A percentile compares a stretch with the other conserved stretches of the same genome.
Evolutionary conservation across 2,797 vertebrate species (phyloP).

Genomic region (Sebastes diploproa): DNA sequence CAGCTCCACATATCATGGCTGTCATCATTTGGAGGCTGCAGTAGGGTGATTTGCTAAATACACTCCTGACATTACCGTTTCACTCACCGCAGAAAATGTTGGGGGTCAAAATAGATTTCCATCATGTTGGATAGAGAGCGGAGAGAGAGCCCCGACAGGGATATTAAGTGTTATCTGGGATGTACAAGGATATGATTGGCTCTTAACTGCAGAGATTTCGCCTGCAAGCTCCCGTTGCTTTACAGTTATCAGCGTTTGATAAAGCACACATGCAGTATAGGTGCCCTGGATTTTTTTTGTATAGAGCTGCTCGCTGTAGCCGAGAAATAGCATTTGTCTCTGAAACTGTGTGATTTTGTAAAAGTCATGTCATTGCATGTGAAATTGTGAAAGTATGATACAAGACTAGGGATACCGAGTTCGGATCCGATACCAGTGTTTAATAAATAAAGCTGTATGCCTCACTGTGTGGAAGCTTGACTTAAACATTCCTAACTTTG

Average conservation of each 20-base stretch:
- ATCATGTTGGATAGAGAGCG: constrained; percentile 28
- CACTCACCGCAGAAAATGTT: constrained; percentile 33
- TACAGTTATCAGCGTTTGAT: constrained; percentile 26
- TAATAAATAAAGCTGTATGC: too few species aligned
- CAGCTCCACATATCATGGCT: constrained; percentile 45
- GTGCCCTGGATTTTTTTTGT: constrained; percentile 12
- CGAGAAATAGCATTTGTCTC: background rate
- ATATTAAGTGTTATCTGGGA: constrained; percentile 15
- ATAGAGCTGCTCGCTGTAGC: constrained; percentile 2
- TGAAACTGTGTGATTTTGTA: background rate
- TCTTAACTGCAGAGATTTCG: constrained; percentile 3
- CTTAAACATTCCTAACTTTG: too few species aligned
- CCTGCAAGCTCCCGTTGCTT: constrained; percentile 4
- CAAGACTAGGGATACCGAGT: background rate
- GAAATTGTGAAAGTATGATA: background rate
- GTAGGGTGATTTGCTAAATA: constrained; percentile 48
- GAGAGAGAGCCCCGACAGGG: background rate
- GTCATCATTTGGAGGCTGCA: constrained; percentile 48
- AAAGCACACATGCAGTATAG: background rate
- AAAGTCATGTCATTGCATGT: background rate
- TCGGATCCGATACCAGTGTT: too few species aligned
- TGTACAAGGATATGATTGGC: constrained; percentile 19
- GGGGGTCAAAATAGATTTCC: constrained; percentile 46
- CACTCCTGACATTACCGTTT: constrained; percentile 55
- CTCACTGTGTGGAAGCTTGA: too few species aligned